Percentiles rank a stretch among this genome's conserved stretches.
Conservation (phyloP, 1,140 invertebrate species). For the Drosophila serrata region DNA sequence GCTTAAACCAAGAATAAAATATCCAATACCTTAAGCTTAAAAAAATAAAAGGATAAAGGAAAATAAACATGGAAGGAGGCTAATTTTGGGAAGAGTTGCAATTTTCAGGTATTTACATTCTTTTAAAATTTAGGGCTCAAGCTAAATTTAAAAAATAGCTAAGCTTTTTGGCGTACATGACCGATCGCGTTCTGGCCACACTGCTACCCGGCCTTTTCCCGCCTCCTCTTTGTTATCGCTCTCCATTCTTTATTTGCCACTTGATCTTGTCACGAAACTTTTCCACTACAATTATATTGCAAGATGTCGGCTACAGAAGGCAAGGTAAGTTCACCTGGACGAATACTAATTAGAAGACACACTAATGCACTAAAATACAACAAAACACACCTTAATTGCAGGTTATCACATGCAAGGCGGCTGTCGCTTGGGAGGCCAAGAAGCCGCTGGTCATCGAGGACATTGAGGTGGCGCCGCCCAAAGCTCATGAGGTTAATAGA, state of each 20-base stretch:
- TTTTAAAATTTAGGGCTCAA: too few relatives aligned
- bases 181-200: slow-evolving; percentile 9
- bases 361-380: too few relatives aligned
- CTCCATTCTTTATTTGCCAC: slow-evolving; percentile 4
- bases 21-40: too few relatives aligned
- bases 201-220: slow-evolving; percentile 20
- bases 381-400: slow-evolving; percentile 43
- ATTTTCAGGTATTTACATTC: too few relatives aligned
- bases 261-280: slow-evolving; percentile 34
- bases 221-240: slow-evolving; percentile 16
- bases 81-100: too few relatives aligned
- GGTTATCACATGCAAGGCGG: slow-evolving; percentile 95
- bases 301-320: slow-evolving; percentile 80
- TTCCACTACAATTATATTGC: slow-evolving; percentile 18
- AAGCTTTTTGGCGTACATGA: neutral
- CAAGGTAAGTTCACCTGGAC: slow-evolving; percentile 51
- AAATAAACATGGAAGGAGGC: too few relatives aligned
- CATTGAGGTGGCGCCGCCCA: slow-evolving; percentile 97
- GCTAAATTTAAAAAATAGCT: neutral
- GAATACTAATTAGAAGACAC: slow-evolving; percentile 32
- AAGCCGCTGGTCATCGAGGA: slow-evolving; percentile 95
- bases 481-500: slow-evolving; percentile 89
- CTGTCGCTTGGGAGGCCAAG: slow-evolving; percentile 96
- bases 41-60: too few relatives aligned
- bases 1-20: too few relatives aligned